A percentile compares a stretch with the other conserved stretches of the same genome.
phyloP scores from a whole-genome alignment of 1,140 invertebrate species.

The Microplitis demolitor region DNA sequence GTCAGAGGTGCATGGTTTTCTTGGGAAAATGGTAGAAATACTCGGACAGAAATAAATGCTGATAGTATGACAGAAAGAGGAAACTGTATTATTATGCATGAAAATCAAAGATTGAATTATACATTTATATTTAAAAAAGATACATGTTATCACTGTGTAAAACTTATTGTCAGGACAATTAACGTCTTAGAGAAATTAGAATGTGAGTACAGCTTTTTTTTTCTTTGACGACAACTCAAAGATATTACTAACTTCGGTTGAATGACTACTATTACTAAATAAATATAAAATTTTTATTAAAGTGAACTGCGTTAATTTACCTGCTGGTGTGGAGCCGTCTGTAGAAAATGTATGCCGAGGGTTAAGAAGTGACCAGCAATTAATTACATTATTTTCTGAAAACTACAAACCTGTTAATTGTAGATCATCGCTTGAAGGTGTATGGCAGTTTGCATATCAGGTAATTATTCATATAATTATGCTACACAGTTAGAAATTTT shows the following conservation, averaged over 20 bases:
- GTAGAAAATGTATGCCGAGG: slow-evolving; percentile 78
- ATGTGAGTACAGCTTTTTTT: slow-evolving; percentile 62
- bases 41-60: slow-evolving; percentile 81
- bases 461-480: slow-evolving; percentile 43
- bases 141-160: slow-evolving; percentile 84
- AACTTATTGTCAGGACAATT: slow-evolving; percentile 82
- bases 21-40: slow-evolving; percentile 85
- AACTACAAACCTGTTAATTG: slow-evolving; percentile 92
- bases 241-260: neutral
- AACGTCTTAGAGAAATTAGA: slow-evolving; percentile 91
- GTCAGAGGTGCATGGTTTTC: slow-evolving; percentile 89
- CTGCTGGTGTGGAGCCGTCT: slow-evolving; percentile 67
- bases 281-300: slow-evolving; percentile 40
- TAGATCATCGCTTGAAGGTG: slow-evolving; percentile 88
- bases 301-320: slow-evolving; percentile 77
- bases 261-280: slow-evolving; percentile 14
- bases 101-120: slow-evolving; percentile 81
- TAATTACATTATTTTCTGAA: slow-evolving; percentile 87
- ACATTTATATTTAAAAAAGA: slow-evolving; percentile 79
- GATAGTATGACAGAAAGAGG: slow-evolving; percentile 76
- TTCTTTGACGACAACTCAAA: neutral
- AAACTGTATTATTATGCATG: slow-evolving; percentile 71
- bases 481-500: no score
- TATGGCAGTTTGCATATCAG: slow-evolving; percentile 94
- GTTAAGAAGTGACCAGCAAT: slow-evolving; percentile 76